These are phyloP conservation scores for Saimiri boliviensis DNA, from an alignment of 2,113 vertebrate species.

Conservation along the genomic window DNA sequence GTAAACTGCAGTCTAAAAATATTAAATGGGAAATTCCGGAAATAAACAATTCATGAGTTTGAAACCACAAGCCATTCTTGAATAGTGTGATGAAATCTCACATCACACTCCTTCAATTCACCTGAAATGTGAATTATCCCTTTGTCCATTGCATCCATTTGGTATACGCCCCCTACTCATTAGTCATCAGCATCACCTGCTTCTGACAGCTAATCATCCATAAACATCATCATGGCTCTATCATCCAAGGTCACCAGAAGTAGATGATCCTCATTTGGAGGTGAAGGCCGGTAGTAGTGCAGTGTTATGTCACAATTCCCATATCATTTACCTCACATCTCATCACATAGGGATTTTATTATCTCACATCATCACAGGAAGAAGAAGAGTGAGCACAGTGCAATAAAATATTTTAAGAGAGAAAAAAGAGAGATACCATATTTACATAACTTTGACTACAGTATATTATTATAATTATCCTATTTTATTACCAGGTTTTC, in stretches of 20 bases:
- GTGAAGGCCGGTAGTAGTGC: background rate
- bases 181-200: background rate
- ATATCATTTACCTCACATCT: background rate
- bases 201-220: background rate
- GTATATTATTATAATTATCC: background rate
- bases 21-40: background rate
- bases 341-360: background rate
- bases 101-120: background rate
- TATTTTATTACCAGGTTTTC: background rate
- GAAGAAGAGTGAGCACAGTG: background rate
- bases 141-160: background rate
- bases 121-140: background rate
- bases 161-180: background rate
- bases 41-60: background rate
- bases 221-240: background rate
- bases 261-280: background rate
- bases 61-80: background rate
- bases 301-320: background rate
- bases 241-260: background rate
- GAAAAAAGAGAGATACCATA: background rate
- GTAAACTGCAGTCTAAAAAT: background rate
- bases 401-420: background rate
- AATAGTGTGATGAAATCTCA: background rate
- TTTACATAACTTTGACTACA: background rate
- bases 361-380: background rate